Base-by-base conservation (phyloP, 2,113 vertebrate species). In the Triplophysa siluroides region DNA sequence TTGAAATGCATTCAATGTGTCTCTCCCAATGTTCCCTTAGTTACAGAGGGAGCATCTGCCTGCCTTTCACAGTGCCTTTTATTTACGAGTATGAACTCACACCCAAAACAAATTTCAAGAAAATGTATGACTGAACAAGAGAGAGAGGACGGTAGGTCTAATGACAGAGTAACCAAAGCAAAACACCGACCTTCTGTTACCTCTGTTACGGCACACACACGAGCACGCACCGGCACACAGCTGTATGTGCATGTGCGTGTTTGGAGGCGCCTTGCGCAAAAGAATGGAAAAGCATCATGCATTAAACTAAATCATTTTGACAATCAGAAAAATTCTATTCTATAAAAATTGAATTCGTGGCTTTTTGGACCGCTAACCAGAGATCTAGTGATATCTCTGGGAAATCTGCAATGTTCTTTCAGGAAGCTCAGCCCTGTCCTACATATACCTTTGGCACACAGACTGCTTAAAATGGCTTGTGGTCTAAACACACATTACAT, bases 81-180 rank as follows among this genome's bases (percentile, higher is more conserved):
- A 10, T 60, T 62, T 8, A 14, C 56, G 23, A 78, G 50, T 26
- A 41, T 75, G 63, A 81, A 74, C 60, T 72, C 47, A n/a, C 8
- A 19, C 45, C n/a, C 63, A 78, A 65, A 21, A 52, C 18, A 14
- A 38, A 65, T 76, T 65, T 12, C 60, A 65, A 24, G 16, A 21
- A 76, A 65, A 64, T 26, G 45, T 24, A 33, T 10, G 18, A 45
- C 29, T 54, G 33, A 79, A 41, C 66, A 67, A 62, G 58, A 52
- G 65, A 70, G 29, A 26, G 14, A 80, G 81, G 80, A 88, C 85
- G 85, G 77, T 82, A 75, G 83, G 86, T 89, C 85, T 62, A 87
- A 90, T 85, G 61, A 29, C 14, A 81, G 74, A 74, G 84, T 26
- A 72, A 69, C 43, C 45, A 33, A 75, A 4, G 45, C 69, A 71